Evolutionary conservation across 2,797 vertebrate genomes (phyloP).

Genomic region (Rhynchotus rufescens): DNA sequence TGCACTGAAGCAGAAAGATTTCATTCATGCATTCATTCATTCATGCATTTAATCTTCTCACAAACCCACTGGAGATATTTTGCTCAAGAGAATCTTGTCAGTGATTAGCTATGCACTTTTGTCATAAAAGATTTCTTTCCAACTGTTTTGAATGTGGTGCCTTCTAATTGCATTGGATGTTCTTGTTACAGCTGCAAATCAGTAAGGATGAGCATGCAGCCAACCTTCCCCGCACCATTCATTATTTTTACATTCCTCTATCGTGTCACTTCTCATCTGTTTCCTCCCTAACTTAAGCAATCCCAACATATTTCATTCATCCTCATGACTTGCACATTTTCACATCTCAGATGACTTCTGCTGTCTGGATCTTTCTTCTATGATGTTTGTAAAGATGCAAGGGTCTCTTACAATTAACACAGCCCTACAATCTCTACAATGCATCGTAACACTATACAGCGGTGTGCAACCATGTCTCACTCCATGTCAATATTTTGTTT

Average conservation of each 20-base stretch:
- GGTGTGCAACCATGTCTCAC: neutral
- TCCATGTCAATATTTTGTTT: neutral
- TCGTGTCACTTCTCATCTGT: neutral
- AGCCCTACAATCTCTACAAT: neutral
- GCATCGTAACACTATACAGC: neutral
- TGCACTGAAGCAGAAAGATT: neutral
- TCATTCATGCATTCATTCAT: neutral
- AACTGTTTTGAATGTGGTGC: neutral
- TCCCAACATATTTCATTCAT: slow-evolving; percentile 11
- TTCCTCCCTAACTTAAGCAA: neutral
- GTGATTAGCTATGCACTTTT: slow-evolving; percentile 16
- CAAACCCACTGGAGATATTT: neutral
- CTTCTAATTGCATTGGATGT: slow-evolving; percentile 31
- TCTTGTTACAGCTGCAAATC: neutral
- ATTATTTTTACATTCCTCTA: slow-evolving; percentile 12
- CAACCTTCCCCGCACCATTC: neutral
- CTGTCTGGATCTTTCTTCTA: neutral
- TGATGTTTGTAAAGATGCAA: neutral
- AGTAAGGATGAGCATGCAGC: neutral
- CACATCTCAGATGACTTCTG: neutral
- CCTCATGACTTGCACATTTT: neutral
- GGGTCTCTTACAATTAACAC: neutral
- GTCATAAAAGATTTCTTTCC: neutral
- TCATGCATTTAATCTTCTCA: neutral
- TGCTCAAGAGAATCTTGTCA: neutral